Base-by-base conservation (phyloP, 2,797 vertebrate species). In the Botia almorhae region DNA sequence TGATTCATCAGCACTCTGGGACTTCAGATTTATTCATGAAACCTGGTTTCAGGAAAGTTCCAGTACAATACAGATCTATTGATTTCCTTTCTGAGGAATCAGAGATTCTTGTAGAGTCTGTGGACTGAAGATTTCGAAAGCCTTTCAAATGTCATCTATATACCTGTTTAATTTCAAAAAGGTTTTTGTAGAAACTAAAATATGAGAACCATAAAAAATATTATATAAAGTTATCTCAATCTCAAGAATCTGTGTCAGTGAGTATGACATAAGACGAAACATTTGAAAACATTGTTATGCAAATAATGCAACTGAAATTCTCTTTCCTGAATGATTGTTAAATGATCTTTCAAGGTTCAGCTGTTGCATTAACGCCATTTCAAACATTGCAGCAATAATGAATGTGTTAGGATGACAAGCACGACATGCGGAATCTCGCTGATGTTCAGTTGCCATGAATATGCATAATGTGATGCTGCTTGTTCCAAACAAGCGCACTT, bases 391-490 rank as follows among this genome's bases (percentile, higher is more conserved):
- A 58, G 23, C 83, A 79, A 87, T 91, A 88, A 92, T 90, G 88
- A 78, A 88, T 90, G 85, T 85, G 83, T 89, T 92, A 85, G 87
- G 89, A 88, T 88, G 74, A 88, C 69, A 51, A 56, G 87, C 83
- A 82, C 63, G 78, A 43, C 29, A 73, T 84, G 78, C 88, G 88
- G 87, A 92, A 92, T 93, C 90, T 91, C 84, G 86, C 82, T 83
- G 78, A 86, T 85, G 84, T 83, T 82, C 81, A 84, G 75, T 87
- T 55, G 82, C 87, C 88, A 80, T 87, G 82, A 90, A 89, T 88
- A 82, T 88, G 84, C 87, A 82, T 85, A 82, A 90, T 90, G 87
- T 78, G 81, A 86, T 84, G 82, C 55, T 11, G 80, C 77, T 87
- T 87, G 79, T 85, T 87, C 81, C 81, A 85, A 85, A 86, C 77